Percentiles rank a stretch among this genome's conserved stretches.
phyloP scores from a whole-genome alignment of 2,888 invertebrate genomes.

The Neoitamus cyanurus region DNA sequence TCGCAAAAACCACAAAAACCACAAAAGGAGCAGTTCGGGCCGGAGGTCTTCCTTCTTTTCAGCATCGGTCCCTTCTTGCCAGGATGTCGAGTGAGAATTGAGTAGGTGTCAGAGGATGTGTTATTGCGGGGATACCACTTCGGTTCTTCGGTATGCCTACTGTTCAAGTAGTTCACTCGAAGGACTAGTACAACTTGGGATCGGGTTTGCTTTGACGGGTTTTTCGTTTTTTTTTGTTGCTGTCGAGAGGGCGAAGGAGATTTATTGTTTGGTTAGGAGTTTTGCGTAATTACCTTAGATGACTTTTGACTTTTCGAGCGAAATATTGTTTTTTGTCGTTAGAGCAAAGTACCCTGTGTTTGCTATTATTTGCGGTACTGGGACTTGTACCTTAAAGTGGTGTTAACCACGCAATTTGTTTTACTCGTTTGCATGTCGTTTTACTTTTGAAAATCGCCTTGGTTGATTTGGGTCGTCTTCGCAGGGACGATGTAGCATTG shows the following conservation, averaged over 20 bases:
- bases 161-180: neutral
- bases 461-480: too few species aligned
- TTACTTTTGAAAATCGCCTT: neutral
- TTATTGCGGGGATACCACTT: conserved; percentile 39
- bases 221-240: neutral
- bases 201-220: neutral
- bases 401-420: neutral
- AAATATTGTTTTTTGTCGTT: neutral
- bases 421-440: neutral
- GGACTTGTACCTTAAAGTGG: neutral
- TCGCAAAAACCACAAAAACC: conserved; percentile 25
- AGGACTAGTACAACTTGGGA: neutral
- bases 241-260: neutral
- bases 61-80: neutral
- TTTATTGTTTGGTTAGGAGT: neutral
- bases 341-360: neutral
- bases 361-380: neutral
- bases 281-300: conserved; percentile 14
- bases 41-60: neutral
- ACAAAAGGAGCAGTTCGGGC: conserved; percentile 44
- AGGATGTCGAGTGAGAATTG: conserved; percentile 4
- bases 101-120: conserved; percentile 42
- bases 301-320: conserved; percentile 15
- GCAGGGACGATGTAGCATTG: too few species aligned
- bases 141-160: neutral